A percentile compares a stretch with the other conserved stretches of the same genome.
phyloP scores from a whole-genome alignment of 1,140 invertebrate species.

The Agrilus planipennis region DNA sequence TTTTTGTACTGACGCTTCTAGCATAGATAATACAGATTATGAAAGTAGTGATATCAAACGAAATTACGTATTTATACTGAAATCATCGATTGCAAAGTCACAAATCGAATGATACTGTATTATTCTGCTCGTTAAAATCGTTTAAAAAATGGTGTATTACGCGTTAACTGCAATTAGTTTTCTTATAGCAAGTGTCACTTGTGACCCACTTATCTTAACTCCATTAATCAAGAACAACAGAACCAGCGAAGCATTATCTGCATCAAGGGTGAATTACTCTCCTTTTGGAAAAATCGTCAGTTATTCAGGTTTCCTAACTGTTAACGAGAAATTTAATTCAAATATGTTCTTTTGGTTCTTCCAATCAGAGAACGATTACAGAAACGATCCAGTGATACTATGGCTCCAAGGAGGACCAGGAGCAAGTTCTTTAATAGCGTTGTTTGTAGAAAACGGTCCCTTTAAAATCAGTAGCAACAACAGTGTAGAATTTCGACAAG shows the following conservation, averaged over 20 bases:
- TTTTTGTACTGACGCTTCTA: too few species aligned
- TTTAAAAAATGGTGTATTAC: too few species aligned
- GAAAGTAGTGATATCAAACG: too few species aligned
- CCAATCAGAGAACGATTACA: constrained; percentile 40
- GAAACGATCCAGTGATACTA: constrained; percentile 48
- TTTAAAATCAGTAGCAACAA: constrained; percentile 37
- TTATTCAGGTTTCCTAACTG: constrained; percentile 58
- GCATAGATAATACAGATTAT: too few species aligned
- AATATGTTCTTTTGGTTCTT: constrained; percentile 76
- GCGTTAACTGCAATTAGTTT: too few species aligned
- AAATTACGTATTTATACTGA: too few species aligned
- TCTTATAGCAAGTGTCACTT: too few species aligned
- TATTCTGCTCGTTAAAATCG: too few species aligned
- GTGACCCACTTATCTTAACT: constrained; percentile 26
- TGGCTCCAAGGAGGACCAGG: constrained; percentile 73
- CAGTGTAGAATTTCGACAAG: constrained; percentile 39
- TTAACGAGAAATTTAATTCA: constrained; percentile 50
- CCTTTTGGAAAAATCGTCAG: constrained; percentile 24
- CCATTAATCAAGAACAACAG: constrained; percentile 37
- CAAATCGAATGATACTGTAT: too few species aligned
- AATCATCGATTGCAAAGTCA: too few species aligned
- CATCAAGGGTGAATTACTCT: constrained; percentile 17
- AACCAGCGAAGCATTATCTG: constrained; percentile 27
- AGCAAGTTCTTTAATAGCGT: constrained; percentile 52
- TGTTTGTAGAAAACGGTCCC: constrained; percentile 60